A percentile compares a stretch with the other conserved stretches of the same genome.
Conservation (phyloP, 2,113 vertebrate genomes). For the Mixornis gularis region DNA sequence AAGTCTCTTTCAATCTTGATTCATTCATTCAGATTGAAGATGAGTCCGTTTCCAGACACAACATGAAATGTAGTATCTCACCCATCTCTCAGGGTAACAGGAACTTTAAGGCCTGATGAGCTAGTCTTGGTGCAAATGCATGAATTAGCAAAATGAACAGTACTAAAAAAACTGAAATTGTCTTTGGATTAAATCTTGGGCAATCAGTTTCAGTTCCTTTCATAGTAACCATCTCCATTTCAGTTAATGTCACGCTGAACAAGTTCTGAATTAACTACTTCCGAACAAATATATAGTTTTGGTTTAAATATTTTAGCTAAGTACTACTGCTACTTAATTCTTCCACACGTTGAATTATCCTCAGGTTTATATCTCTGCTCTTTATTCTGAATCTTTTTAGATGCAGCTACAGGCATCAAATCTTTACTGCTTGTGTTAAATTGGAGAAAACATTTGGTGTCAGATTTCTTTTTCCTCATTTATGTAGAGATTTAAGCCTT, state of each 20-base stretch:
- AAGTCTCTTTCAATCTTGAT: not conserved
- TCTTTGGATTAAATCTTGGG: not conserved
- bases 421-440: not conserved
- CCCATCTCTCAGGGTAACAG: not conserved
- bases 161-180: not conserved
- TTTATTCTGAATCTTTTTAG: not conserved
- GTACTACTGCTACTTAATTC: not conserved
- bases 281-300: not conserved
- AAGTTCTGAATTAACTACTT: not conserved
- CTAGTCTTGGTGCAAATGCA: not conserved
- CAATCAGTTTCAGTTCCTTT: not conserved
- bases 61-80: not conserved
- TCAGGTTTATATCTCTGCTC: not conserved
- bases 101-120: not conserved
- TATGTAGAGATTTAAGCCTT: not conserved
- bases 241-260: not conserved
- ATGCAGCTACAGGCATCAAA: not conserved
- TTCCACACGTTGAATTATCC: not conserved
- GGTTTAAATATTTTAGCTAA: not conserved
- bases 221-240: not conserved
- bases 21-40: not conserved
- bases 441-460: not conserved
- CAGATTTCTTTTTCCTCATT: not conserved
- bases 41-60: not conserved
- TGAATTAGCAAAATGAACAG: not conserved